These are phyloP conservation scores for Myotis brandtii DNA, from an alignment of 2,113 vertebrate species.

Conservation along the genomic window DNA sequence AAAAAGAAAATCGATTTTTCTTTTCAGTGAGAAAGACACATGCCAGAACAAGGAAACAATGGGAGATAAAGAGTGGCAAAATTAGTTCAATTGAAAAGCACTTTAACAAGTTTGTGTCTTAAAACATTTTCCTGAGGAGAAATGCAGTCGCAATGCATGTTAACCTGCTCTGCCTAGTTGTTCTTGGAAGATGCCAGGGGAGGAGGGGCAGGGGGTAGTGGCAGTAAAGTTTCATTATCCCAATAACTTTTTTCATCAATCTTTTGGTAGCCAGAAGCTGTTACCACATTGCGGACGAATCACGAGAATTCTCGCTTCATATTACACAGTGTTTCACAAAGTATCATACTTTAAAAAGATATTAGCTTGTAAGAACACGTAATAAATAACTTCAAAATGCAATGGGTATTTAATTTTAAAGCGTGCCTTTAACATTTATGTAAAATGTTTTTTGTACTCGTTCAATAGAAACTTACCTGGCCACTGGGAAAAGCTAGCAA, in stretches of 20 bases:
- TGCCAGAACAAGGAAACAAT: not conserved
- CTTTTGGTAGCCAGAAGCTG: not conserved
- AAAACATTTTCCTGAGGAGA: not conserved
- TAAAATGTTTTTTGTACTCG: no score
- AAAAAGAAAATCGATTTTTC: not conserved
- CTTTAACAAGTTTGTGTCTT: not conserved
- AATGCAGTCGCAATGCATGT: not conserved
- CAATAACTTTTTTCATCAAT: not conserved
- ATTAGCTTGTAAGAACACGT: no score
- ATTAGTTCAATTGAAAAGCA: conserved; percentile 21
- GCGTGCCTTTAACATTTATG: no score
- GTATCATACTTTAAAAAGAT: no score
- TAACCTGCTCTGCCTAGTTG: not conserved
- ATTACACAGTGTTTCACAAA: no score
- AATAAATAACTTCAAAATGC: no score
- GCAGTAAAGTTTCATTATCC: not conserved
- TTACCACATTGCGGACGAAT: no score
- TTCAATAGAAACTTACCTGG: no score
- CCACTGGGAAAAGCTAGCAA: no score
- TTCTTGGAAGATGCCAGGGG: not conserved
- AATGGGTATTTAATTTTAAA: no score
- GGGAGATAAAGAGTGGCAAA: not conserved
- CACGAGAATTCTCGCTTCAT: no score
- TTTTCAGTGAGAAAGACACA: not conserved
- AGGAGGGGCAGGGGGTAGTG: not conserved